Base-by-base conservation (phyloP, 2,113 vertebrate genomes). In the Platysternon megacephalum region DNA sequence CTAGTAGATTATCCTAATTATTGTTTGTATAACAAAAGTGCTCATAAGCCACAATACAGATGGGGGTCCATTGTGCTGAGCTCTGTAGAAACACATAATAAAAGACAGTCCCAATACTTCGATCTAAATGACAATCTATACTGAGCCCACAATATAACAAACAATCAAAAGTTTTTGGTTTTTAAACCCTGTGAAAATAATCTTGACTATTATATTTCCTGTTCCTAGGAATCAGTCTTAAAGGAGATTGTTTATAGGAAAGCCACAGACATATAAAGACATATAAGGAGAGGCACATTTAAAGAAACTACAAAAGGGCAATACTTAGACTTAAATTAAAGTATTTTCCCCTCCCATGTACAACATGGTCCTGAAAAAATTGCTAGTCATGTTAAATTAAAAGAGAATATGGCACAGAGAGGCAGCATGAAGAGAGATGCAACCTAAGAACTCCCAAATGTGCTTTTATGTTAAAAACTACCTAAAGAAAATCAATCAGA, bases 401-500 rank as follows among this genome's bases (percentile, higher is more conserved):
- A 97, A 91, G 48, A 82, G 8, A n/a, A 24, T 76, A 26, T 80
- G 55, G 72, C 55, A 87, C 84, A 91, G 52, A 94, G 28, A 95
- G 35, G 82, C 56, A 91, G 56, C 49, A 29, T 86, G 52, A 76
- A 91, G 89, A 91, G 86, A 90, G 26, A 28, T 96, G 82, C 74
- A 86, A 96, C 86, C 83, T 65, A 89, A 98, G 90, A 97, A 95
- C 83, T 92, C 85, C 78, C 19, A 72, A 91, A 94, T 79, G 94
- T 78, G 48, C 61, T 94, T 98, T 96, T 97, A 46, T 86, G 72
- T 91, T 93, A 87, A 82, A 51, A 87, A 85, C 80, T 84, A 79
- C 87, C 68, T 91, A 93, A 94, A 91, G 85, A 96, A 98, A 97
- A 97, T 98, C 97, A 97, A 98, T 98, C 85, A 78, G 81, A 90